Base-by-base conservation (phyloP, 23 tunicate species). In the Pegea sp. region DNA sequence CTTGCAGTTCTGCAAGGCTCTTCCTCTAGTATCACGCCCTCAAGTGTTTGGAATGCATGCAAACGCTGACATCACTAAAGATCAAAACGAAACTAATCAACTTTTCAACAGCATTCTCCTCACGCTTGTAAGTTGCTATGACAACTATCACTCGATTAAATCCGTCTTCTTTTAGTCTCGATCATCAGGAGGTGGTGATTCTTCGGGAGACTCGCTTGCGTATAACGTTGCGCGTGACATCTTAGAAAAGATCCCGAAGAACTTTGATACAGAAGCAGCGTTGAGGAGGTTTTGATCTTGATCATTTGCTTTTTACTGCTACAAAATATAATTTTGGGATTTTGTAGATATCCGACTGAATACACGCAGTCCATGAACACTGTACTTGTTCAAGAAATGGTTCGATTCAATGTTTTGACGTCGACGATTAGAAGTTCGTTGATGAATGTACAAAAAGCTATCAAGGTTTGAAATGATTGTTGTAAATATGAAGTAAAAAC, bases 361-460 rank as follows among this genome's bases (percentile, higher is more conserved):
- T 89, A 89, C 76, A 76, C 77, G 31, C 90, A 89, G 50, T 89
- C 98, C 1, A 89, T 89, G 98, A 89, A 89, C 66, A 89, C 98
- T 22, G 98, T 89, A n/a, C 71, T 89, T 8, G 98, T 89, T 42
- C 98, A 89, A 60, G 98, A 89, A 54, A 89, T 89, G 98, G 98
- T 89, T 34, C 49, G 98, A 25, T 89, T 89, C 64, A 89, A 89
- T 51, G 88, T 52, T 22, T 65, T 89, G 22, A 64, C 69, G 2
- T 43, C 80, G 6, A 64, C 70, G 13, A 77, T 89, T 25, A 55
- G 98, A 56, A 56, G 34, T 27, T 89, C 98, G 18, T 81, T 89
- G 30, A 60, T 89, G 59, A 76, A 89, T 30, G 88, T 89, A 21
- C 79, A 71, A 58, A 89, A 89, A 44, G 98, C 98, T 22, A 89